A percentile compares a stretch with the other conserved stretches of the same genome.
Conservation (phyloP, 2,888 invertebrate species). For the Trachelus tabidus region DNA sequence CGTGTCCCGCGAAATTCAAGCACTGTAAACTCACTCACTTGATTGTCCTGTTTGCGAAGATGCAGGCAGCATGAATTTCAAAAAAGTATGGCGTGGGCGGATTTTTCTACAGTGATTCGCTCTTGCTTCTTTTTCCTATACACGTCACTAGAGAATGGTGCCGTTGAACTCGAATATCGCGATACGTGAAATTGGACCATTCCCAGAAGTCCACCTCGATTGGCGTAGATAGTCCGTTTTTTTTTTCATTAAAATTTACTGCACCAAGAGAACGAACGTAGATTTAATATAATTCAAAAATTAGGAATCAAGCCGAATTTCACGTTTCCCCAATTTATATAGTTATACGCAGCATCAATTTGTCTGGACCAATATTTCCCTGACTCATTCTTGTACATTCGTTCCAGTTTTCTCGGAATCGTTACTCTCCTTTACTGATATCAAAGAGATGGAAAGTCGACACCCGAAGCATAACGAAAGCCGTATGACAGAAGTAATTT, state of each 20-base stretch:
- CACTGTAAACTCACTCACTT: slow-evolving; percentile 42
- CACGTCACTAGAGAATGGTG: neutral
- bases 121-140: neutral
- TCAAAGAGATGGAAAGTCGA: neutral
- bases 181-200: neutral
- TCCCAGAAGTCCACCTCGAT: neutral
- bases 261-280: neutral
- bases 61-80: slow-evolving; percentile 34
- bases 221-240: neutral
- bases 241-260: neutral
- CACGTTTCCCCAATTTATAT: neutral
- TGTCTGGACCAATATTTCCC: neutral
- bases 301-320: neutral
- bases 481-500: slow-evolving; percentile 30
- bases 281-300: neutral
- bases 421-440: neutral
- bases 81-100: neutral
- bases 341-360: neutral
- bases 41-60: slow-evolving; percentile 43
- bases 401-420: neutral
- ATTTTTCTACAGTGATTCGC: neutral
- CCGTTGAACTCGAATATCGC: neutral
- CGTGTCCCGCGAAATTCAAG: slow-evolving; percentile 13
- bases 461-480: neutral
- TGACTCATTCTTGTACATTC: neutral